Evolutionary conservation across 2,797 vertebrate genomes (phyloP).

Genomic region (Staurois parvus): DNA sequence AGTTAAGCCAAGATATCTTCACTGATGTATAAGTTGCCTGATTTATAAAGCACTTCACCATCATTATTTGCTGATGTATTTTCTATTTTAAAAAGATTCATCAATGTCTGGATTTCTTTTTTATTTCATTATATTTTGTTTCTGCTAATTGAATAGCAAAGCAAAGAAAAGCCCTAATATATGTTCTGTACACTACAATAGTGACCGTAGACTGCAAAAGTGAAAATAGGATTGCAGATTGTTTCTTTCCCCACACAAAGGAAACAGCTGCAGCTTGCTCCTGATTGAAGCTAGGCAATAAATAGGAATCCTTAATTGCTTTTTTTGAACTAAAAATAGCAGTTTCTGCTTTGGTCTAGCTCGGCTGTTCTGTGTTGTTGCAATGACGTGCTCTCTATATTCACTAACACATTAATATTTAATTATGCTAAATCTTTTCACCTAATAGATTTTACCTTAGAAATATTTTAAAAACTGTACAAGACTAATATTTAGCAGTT

Average conservation of each 20-base stretch:
- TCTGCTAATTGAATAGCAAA: too few species aligned
- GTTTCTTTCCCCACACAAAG: constrained; percentile 44
- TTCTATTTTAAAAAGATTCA: too few species aligned
- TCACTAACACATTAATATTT: background rate
- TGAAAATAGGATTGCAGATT: constrained; percentile 16
- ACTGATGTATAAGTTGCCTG: too few species aligned
- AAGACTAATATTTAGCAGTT: too few species aligned
- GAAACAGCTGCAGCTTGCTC: constrained; percentile 51
- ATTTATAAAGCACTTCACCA: too few species aligned
- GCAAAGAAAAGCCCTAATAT: too few species aligned
- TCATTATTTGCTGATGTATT: too few species aligned
- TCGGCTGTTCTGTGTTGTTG: constrained; percentile 31
- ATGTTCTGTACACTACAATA: background rate
- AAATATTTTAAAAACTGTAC: too few species aligned
- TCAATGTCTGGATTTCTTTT: too few species aligned
- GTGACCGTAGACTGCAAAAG: constrained; percentile 22
- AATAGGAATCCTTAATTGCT: constrained; percentile 57
- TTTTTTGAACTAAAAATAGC: constrained; percentile 55
- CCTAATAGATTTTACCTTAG: background rate
- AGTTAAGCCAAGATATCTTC: too few species aligned
- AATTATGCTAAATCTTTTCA: background rate
- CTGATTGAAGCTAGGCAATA: constrained; percentile 40
- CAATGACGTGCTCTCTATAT: constrained; percentile 6
- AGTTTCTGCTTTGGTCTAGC: constrained; percentile 15
- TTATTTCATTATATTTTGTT: too few species aligned